A percentile compares a stretch with the other conserved stretches of the same genome.
Evolutionary conservation across 2,797 vertebrate genomes (phyloP).

Genomic region (Acestrorhynchus altus): DNA sequence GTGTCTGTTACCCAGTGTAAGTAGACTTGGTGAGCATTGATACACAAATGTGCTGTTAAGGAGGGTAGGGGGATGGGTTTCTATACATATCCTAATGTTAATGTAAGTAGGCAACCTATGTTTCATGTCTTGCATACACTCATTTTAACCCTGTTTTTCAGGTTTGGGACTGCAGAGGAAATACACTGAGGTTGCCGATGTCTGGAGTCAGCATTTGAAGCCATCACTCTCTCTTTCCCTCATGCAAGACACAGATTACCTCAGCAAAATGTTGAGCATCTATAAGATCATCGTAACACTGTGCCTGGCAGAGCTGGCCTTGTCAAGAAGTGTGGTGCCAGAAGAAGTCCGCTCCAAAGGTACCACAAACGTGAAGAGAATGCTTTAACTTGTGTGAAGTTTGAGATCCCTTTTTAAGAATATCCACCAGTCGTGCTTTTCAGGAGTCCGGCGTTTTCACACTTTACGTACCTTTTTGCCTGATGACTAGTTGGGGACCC

Average conservation of each 20-base stretch:
- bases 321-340: conserved; percentile 48
- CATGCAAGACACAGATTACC: conserved; percentile 36
- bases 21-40: conserved; percentile 50
- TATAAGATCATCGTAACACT: conserved; percentile 67
- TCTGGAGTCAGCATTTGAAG: conserved; percentile 68
- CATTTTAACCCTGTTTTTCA: conserved; percentile 41
- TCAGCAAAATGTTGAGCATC: conserved; percentile 68
- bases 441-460: neutral
- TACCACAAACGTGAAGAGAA: conserved; percentile 44
- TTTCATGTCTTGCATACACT: conserved; percentile 20
- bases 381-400: neutral
- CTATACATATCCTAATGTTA: conserved; percentile 29
- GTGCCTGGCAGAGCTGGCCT: conserved; percentile 59
- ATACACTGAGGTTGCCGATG: conserved; percentile 68
- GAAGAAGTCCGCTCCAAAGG: conserved; percentile 68
- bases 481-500: neutral
- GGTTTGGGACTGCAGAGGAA: conserved; percentile 58
- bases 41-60: conserved; percentile 59
- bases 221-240: conserved; percentile 57
- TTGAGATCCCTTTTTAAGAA: neutral
- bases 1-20: conserved; percentile 67
- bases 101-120: conserved; percentile 11
- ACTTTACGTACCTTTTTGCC: neutral
- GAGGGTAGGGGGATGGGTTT: conserved; percentile 8
- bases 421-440: neutral